Conservation (phyloP, 2,113 vertebrate species). For the Lagenorhynchus albirostris region DNA sequence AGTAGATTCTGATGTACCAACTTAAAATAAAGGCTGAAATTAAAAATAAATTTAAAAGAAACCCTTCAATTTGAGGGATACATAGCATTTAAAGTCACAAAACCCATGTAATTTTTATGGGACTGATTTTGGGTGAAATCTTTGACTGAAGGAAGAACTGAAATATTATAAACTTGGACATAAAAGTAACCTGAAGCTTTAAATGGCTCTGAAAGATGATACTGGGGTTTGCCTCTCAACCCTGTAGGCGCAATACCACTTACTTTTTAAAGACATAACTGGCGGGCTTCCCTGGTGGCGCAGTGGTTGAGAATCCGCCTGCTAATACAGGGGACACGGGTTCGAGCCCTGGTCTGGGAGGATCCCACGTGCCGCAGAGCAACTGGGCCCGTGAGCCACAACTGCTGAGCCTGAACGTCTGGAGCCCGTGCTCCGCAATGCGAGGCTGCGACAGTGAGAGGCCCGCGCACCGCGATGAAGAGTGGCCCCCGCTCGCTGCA, state of each 20-base stretch:
- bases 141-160: conserved; percentile 14
- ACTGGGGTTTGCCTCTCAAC: not conserved
- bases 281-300: too few relatives aligned
- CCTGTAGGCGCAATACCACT: not conserved
- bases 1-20: not conserved
- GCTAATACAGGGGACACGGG: too few relatives aligned
- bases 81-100: conserved; percentile 2
- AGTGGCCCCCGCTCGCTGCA: too few relatives aligned
- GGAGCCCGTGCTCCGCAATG: too few relatives aligned
- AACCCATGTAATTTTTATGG: conserved; percentile 36
- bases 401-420: too few relatives aligned
- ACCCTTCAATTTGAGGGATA: not conserved
- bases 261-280: not conserved
- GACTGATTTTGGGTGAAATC: conserved; percentile 33
- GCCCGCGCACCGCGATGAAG: too few relatives aligned
- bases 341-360: too few relatives aligned
- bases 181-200: conserved; percentile 25
- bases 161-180: conserved; percentile 14
- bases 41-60: not conserved
- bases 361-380: too few relatives aligned
- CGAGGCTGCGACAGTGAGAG: too few relatives aligned
- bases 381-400: too few relatives aligned
- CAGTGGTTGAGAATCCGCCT: too few relatives aligned
- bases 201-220: not conserved
- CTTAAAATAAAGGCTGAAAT: conserved; percentile 34